Evolutionary conservation across 2,113 vertebrate genomes (phyloP), one percentile per base, ranked within the genome.

Genomic region (Acrocephalus arundinaceus): DNA sequence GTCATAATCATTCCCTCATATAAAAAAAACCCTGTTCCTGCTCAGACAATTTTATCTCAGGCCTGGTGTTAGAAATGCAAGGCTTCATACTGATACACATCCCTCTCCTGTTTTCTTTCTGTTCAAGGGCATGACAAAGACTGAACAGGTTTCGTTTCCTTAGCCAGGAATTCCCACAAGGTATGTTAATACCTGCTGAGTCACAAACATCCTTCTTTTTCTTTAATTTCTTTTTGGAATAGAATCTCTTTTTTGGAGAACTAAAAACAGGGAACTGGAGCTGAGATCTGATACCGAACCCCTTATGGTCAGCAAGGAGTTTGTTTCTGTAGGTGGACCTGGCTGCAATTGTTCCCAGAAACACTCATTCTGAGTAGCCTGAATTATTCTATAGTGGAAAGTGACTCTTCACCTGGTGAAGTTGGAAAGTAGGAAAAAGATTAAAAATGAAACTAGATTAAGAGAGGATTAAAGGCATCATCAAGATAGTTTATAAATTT

Each of bases 61-160:
- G n/a, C 8, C 22, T 20, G 3, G 28, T 41, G 9, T 73, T 57
- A 76, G 39, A 89, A 93, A 78, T 72, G 19, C n/a, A 65, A 82
- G 7, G 13, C 6, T 78, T 89, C 9, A 2, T 48, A 59, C 12
- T 28, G 11, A 35, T 55, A 33, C 11, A 31, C 0, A 1, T 33
- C 11, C 31, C 30, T 78, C 33, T 77, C 21, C 27, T 35, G 79
- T 89, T 73, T 58, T 28, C 48, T 86, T 85, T 45, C 2, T 6
- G 15, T 58, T 84, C 33, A 72, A 65, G 68, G 45, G 5, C 76
- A 54, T 55, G 45, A 65, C 10, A 78, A 75, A 85, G 49, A 17
- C 17, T 35, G 70, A 72, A 41, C 0, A 6, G 8, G 30, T 49
- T 73, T 0, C 0, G 2, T 70, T 91, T 85, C 49, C 21, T 49